phyloP scores from a whole-genome alignment of 2,797 vertebrate genomes.

The Argyrosomus regius region DNA sequence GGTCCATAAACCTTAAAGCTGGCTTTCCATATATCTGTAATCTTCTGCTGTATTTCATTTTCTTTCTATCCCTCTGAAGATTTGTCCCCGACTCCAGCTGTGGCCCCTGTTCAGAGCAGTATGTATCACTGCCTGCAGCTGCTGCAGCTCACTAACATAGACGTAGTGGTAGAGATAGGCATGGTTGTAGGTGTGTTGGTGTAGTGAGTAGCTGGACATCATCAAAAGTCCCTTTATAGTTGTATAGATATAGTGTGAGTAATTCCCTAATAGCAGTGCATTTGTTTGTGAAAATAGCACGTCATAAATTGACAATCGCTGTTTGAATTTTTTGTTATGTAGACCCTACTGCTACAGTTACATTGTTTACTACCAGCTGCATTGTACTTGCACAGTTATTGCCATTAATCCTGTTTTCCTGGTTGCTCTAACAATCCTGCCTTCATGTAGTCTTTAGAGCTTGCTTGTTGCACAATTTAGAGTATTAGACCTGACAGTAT shows the following conservation, averaged over 20 bases:
- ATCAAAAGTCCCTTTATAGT: conserved; percentile 37
- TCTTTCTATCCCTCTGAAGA: conserved; percentile 73
- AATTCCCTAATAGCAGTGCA: conserved; percentile 11
- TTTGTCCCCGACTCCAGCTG: conserved; percentile 78
- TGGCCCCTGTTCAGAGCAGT: conserved; percentile 75
- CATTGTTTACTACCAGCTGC: conserved; percentile 14
- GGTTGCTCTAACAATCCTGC: conserved; percentile 38
- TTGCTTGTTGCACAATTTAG: conserved; percentile 43
- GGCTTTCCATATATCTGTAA: conserved; percentile 71
- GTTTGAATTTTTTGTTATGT: conserved; percentile 30
- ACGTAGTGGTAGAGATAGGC: conserved; percentile 47
- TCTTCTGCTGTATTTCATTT: conserved; percentile 74
- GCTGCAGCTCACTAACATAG: conserved; percentile 37
- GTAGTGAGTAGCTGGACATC: conserved; percentile 28
- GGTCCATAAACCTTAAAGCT: conserved; percentile 61
- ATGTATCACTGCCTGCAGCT: conserved; percentile 69
- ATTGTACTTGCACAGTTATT: conserved; percentile 9
- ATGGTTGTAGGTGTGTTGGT: conserved; percentile 38
- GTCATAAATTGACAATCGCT: conserved; percentile 3
- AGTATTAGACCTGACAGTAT: conserved; percentile 52
- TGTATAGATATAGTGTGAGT: conserved; percentile 16
- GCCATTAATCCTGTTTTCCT: conserved; percentile 44
- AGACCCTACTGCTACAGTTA: conserved; percentile 3
- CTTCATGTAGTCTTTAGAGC: conserved; percentile 46
- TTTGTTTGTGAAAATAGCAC: conserved; percentile 5